Conservation (phyloP, 1,140 invertebrate genomes). For the Zaprionus camerounensis region DNA sequence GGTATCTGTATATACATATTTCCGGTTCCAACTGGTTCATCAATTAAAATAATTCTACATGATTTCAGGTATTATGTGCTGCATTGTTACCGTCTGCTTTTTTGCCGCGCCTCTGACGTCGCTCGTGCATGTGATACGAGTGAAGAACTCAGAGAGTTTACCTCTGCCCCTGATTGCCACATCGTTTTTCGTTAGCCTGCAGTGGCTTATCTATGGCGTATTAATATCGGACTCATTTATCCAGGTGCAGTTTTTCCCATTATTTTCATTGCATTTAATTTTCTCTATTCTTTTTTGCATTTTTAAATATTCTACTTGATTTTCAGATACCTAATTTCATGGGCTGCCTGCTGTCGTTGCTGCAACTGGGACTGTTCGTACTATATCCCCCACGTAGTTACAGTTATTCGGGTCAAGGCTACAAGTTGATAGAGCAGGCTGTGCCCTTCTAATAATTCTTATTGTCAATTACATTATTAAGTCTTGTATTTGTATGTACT, state of each 20-base stretch:
- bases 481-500: conserved; percentile 41
- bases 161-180: conserved; percentile 91
- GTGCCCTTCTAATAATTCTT: conserved; percentile 61
- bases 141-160: conserved; percentile 90
- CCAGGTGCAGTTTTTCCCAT: conserved; percentile 85
- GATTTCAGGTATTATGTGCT: conserved; percentile 88
- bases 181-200: conserved; percentile 89
- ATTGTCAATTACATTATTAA: conserved; percentile 19
- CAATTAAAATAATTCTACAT: not conserved
- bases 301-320: conserved; percentile 51
- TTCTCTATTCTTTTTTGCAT: not conserved
- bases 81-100: conserved; percentile 89
- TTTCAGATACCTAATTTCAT: conserved; percentile 90
- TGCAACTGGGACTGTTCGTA: conserved; percentile 89
- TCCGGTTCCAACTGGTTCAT: not conserved
- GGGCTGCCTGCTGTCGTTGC: conserved; percentile 88
- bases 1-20: no score
- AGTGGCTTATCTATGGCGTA: conserved; percentile 91
- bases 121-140: conserved; percentile 90
- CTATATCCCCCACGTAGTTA: conserved; percentile 87
- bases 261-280: not conserved
- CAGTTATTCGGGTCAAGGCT: conserved; percentile 75
- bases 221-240: conserved; percentile 90
- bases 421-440: conserved; percentile 76
- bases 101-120: conserved; percentile 91